Conservation (phyloP, 2,888 invertebrate species). For the Perdita meconis region DNA sequence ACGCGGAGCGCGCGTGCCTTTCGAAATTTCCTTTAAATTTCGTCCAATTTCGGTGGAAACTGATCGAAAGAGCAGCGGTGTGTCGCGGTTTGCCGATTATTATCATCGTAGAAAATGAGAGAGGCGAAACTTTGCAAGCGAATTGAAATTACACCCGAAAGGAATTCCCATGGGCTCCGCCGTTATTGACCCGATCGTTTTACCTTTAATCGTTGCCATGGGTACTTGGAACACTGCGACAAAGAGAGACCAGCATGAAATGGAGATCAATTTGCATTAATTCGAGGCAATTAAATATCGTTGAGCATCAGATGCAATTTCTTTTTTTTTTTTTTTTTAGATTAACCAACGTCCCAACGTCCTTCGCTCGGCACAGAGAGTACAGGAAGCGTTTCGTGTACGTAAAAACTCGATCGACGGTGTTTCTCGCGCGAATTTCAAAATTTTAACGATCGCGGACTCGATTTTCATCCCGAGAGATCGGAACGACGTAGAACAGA, state of each 20-base stretch:
- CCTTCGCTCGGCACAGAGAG: conserved; percentile 42
- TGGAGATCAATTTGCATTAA: conserved; percentile 70
- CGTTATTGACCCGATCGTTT: conserved; percentile 69
- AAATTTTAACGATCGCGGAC: conserved; percentile 13
- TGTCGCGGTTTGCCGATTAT: conserved; percentile 46
- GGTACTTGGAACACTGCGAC: conserved; percentile 70
- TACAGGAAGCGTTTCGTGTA: conserved; percentile 49
- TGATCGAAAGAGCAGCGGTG: conserved; percentile 27
- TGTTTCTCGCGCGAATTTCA: conserved; percentile 33
- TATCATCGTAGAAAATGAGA: conserved; percentile 48
- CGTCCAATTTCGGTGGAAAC: conserved; percentile 39
- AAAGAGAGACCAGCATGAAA: conserved; percentile 74
- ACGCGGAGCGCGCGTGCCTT: conserved; percentile 38
- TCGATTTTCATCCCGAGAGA: background rate
- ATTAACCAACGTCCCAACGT: conserved; percentile 58
- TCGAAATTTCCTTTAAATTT: conserved; percentile 37
- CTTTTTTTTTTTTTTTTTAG: conserved; percentile 9
- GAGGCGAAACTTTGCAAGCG: conserved; percentile 59
- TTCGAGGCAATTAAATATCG: conserved; percentile 65
- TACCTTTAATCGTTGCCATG: conserved; percentile 73
- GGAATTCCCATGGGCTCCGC: conserved; percentile 69
- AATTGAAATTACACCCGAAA: conserved; percentile 69
- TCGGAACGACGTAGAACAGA: background rate
- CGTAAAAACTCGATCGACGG: conserved; percentile 45
- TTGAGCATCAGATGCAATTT: conserved; percentile 38